Evolutionary conservation across 2,888 invertebrate species (phyloP).

Genomic region (Lithophane ornitopus): DNA sequence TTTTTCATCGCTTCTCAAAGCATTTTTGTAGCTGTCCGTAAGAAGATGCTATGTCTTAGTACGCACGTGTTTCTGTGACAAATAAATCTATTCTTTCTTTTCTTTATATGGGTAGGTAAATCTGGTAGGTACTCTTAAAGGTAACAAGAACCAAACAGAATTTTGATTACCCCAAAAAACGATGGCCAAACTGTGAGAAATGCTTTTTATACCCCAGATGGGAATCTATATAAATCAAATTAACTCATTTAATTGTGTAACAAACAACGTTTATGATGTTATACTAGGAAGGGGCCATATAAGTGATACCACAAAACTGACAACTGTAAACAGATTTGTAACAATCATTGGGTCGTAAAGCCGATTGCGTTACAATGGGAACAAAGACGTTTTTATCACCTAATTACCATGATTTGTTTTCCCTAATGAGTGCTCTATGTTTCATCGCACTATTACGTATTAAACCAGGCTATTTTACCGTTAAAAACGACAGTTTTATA

Average conservation of each 20-base stretch:
- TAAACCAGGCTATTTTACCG: slow-evolving; percentile 24
- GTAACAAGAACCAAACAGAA: neutral
- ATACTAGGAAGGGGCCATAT: slow-evolving; percentile 51
- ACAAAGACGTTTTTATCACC: slow-evolving; percentile 85
- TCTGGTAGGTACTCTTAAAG: neutral
- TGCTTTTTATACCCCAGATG: slow-evolving; percentile 27
- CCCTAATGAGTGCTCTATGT: slow-evolving; percentile 83
- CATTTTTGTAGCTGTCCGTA: no score
- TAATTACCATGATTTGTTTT: slow-evolving; percentile 90
- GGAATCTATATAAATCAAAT: slow-evolving; percentile 63
- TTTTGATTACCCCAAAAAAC: neutral
- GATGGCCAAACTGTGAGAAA: slow-evolving; percentile 16
- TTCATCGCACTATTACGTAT: slow-evolving; percentile 76
- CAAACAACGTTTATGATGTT: slow-evolving; percentile 61
- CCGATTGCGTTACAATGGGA: slow-evolving; percentile 84
- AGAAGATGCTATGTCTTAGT: no score
- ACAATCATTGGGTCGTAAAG: slow-evolving; percentile 84
- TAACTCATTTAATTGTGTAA: slow-evolving; percentile 65
- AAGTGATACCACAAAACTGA: slow-evolving; percentile 62
- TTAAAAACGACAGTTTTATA: no score
- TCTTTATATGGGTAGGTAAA: neutral
- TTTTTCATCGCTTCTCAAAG: no score
- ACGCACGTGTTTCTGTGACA: no score
- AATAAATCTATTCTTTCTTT: no score
- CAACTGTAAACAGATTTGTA: slow-evolving; percentile 87